Evolutionary conservation across 2,888 invertebrate genomes (phyloP).

Genomic region (Cephus sareptanus): DNA sequence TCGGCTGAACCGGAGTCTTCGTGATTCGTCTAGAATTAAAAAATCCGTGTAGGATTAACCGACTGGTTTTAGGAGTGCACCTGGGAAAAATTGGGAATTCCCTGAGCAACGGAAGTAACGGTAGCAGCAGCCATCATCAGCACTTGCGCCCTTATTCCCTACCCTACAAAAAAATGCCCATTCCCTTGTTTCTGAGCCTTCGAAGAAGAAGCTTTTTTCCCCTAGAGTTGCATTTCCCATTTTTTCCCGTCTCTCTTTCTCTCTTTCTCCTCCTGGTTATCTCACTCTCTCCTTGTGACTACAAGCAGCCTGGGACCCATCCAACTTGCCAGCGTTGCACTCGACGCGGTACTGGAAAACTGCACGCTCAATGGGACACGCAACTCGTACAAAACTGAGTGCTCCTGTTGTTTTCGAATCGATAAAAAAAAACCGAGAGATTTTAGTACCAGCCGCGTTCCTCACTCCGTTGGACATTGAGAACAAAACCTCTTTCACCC

Average conservation of each 20-base stretch:
- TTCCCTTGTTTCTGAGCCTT: neutral
- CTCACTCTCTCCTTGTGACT: neutral
- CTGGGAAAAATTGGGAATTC: neutral
- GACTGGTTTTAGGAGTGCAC: neutral
- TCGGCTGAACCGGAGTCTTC: neutral
- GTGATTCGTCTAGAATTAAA: neutral
- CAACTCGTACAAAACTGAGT: constrained; percentile 3
- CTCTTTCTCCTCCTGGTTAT: neutral
- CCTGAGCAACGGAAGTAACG: neutral
- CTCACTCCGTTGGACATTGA: neutral
- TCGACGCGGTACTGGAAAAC: constrained; percentile 6
- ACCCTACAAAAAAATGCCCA: neutral
- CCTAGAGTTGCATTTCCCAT: neutral
- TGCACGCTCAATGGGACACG: constrained; percentile 1
- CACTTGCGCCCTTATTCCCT: neutral
- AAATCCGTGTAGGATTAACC: neutral
- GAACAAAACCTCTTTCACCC: neutral
- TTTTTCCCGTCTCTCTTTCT: neutral
- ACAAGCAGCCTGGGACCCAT: neutral
- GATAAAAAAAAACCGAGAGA: constrained; percentile 26
- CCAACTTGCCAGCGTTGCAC: constrained; percentile 23
- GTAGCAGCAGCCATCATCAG: neutral
- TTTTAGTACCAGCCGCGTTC: neutral
- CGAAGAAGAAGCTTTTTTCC: neutral
- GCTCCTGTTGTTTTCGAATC: constrained; percentile 32